These are phyloP conservation scores for Rhea americana DNA, from an alignment of 2,113 vertebrate species.

Conservation along the genomic window DNA sequence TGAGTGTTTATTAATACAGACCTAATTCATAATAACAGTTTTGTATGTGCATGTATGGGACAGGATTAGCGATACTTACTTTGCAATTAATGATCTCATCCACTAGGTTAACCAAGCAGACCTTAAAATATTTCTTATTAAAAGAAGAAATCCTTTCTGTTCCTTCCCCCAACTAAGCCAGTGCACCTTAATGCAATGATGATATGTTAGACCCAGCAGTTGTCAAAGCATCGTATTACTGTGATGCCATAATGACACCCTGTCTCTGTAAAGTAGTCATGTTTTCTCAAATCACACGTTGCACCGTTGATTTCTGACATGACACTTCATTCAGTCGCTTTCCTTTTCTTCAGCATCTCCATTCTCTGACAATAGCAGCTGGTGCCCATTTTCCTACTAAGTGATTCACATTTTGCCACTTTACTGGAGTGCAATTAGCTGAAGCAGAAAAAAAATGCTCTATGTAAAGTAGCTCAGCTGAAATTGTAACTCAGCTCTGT, in stretches of 20 bases:
- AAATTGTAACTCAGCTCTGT: slow-evolving; percentile 68
- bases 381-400: slow-evolving; percentile 81
- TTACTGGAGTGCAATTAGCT: slow-evolving; percentile 80
- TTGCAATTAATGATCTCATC: slow-evolving; percentile 52
- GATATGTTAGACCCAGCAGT: slow-evolving; percentile 91
- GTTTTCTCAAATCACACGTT: slow-evolving; percentile 87
- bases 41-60: not conserved
- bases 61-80: slow-evolving; percentile 17
- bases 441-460: slow-evolving; percentile 68
- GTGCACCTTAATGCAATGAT: slow-evolving; percentile 97
- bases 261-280: slow-evolving; percentile 90
- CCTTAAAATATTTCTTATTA: slow-evolving; percentile 78
- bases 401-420: slow-evolving; percentile 80
- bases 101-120: slow-evolving; percentile 76
- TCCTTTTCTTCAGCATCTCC: slow-evolving; percentile 70
- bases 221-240: slow-evolving; percentile 93
- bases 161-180: slow-evolving; percentile 76
- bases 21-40: not conserved
- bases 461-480: slow-evolving; percentile 28
- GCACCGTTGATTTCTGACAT: slow-evolving; percentile 88
- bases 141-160: slow-evolving; percentile 75
- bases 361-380: slow-evolving; percentile 81
- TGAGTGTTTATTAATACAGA: not conserved
- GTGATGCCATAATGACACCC: slow-evolving; percentile 94
- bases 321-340: slow-evolving; percentile 81